Base-by-base conservation (phyloP, 2,797 vertebrate species). In the Columba guinea region DNA sequence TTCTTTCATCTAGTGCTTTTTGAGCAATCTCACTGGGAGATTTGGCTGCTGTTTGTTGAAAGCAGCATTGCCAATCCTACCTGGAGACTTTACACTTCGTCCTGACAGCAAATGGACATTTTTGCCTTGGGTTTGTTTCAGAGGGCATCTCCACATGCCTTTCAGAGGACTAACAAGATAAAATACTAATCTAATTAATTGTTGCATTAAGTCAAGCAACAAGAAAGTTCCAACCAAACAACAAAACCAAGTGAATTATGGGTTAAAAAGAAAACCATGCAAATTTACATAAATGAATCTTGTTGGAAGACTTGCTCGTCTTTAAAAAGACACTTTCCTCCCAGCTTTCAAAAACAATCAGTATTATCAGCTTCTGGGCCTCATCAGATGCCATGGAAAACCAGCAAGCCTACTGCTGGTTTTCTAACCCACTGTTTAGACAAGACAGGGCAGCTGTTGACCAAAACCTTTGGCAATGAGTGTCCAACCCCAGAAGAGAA, bases 251-350 rank as follows among this genome's bases (percentile, higher is more conserved):
- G 17, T 15, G 23, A 78, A 53, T 23, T 26, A 11, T 3, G 23
- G 24, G 9, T 39, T 70, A 78, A 64, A 88, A 77, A 35, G 41
- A 19, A 80, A 74, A 79, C 5, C 24, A 82, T 11, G 12, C 27
- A 78, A 27, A 49, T 53, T 30, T 23, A 69, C 0, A 6, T 11
- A 64, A 49, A 52, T 21, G 5, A 84, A 79, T 21, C 17, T 74
- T 34, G 15, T 24, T 2, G 1, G 83, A 84, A 74, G 19, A 37
- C 44, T 39, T 55, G 7, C 20, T 56, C 0, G 0, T 34, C 55
- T 84, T 77, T 19, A 67, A 35, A 51, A 81, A 34, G 44, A 18
- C 13, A 13, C 12, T 82, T 79, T 46, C 13, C 49, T 75, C 26
- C 53, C 85, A 88, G 55, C 55, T 65, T 67, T 83, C 26, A 69